Evolutionary conservation across 1,140 invertebrate species (phyloP), one percentile per base, ranked within the genome.

Genomic region (Gonioctena quinquepunctata): DNA sequence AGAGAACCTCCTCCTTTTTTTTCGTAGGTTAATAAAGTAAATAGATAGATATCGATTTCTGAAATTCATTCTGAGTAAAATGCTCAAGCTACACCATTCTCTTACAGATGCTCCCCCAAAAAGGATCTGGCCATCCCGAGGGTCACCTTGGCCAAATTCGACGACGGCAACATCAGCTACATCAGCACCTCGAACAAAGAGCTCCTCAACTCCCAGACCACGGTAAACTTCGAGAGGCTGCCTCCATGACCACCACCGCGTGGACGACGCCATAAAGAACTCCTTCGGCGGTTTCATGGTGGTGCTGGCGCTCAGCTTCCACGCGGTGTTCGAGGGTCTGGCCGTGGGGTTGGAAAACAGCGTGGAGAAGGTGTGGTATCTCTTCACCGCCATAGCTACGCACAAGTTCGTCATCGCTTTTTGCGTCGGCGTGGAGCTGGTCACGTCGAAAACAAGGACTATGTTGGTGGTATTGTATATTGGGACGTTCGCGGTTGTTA

Each of bases 341-440:
- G 92, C 93, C 0, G 90, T 95, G 6, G 93, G 93, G 1, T 81
- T 95, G 3, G 92, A 94, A 77, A 84, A 83, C 1, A 87, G 86
- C n/a, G 78, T 87, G 1, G 76, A 84, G 3, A 89, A 89, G 50
- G 87, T 93, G 1, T 88, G 90, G 77, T 89, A 91, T 48, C 81
- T 93, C 28, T 92, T 96, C 68, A 89, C 89, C 6, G 95, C 94
- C 1, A 90, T 97, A 16, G 90, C 93, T 0, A 91, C 94, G 2
- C 95, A 97, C 81, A 97, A 97, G 82, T 88, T 94, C 61, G 93
- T 96, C 5, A 93, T 97, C 59, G 93, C 94, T 1, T 94, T 95
- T 76, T 94, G 92, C 80, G 92, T 95, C 67, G 93, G 93, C 25
- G 87, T 94, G 2, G 92, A 95, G 77, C 78, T 95, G 54, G 90